These are phyloP conservation scores for Loris lydekkerianus DNA, from an alignment of 2,797 vertebrate species.

Conservation along the genomic window DNA sequence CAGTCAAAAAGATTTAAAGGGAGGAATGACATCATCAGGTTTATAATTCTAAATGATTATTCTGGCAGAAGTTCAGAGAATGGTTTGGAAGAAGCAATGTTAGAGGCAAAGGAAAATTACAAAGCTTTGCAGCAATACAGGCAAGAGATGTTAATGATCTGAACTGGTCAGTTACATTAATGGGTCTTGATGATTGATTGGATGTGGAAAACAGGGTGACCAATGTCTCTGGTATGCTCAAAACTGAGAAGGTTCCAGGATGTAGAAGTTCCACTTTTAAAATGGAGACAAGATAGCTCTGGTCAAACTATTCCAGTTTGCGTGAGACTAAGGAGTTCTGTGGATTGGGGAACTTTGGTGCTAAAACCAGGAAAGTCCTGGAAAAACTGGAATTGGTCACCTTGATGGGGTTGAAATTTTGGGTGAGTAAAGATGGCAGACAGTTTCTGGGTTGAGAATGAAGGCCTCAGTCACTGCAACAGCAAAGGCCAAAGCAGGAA, in stretches of 20 bases:
- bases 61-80: conserved; percentile 46
- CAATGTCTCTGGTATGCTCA: background rate
- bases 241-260: background rate
- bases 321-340: background rate
- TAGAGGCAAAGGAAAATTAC: background rate
- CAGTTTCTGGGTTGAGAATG: background rate
- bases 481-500: background rate
- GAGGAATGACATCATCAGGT: background rate
- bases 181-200: background rate
- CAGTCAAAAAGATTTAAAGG: conserved; percentile 9
- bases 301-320: background rate
- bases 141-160: background rate
- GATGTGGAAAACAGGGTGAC: background rate
- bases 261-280: background rate
- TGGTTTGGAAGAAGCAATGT: background rate
- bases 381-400: background rate
- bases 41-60: conserved; percentile 55
- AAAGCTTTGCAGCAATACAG: background rate
- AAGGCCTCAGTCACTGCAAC: background rate
- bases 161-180: background rate
- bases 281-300: background rate
- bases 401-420: background rate
- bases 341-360: background rate
- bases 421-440: background rate
- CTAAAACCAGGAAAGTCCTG: background rate